Evolutionary conservation across 1,140 invertebrate genomes (phyloP).

Genomic region (Yoshiicerus persimilis): DNA sequence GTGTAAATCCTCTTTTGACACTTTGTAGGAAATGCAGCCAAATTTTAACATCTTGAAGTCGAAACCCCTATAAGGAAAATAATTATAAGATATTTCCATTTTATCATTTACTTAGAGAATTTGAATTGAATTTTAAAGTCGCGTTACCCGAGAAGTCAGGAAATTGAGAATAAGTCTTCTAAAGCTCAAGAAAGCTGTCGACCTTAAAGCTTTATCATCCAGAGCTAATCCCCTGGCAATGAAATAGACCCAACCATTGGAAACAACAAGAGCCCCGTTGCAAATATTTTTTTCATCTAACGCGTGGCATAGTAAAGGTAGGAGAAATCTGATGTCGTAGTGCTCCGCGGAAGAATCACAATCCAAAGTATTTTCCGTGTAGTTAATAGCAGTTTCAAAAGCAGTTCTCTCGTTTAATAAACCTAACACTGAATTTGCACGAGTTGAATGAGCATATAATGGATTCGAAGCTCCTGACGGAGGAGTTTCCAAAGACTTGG

Average conservation of each 20-base stretch:
- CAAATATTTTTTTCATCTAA: conserved; percentile 47
- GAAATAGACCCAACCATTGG: conserved; percentile 47
- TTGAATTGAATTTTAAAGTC: not conserved
- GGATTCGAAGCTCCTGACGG: conserved; percentile 40
- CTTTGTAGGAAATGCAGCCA: conserved; percentile 46
- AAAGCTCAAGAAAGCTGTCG: conserved; percentile 39
- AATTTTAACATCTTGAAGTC: conserved; percentile 41
- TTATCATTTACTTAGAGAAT: no score
- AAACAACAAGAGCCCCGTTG: conserved; percentile 40
- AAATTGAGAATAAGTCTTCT: conserved; percentile 39
- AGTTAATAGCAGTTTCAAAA: conserved; percentile 44
- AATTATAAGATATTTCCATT: not conserved
- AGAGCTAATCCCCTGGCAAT: conserved; percentile 42
- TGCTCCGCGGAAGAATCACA: not conserved
- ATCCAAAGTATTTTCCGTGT: conserved; percentile 24
- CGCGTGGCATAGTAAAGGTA: conserved; percentile 45
- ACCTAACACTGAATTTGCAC: conserved; percentile 44
- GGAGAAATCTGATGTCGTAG: conserved; percentile 47
- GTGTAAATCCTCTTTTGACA: conserved; percentile 38
- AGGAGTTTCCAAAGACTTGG: conserved; percentile 33
- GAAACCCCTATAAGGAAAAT: conserved; percentile 1
- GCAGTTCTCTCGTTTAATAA: conserved; percentile 39
- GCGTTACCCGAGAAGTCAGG: conserved; percentile 33
- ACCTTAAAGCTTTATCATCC: conserved; percentile 32
- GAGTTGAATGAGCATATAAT: conserved; percentile 37